Base-by-base conservation (phyloP, 2,113 vertebrate species). In the Crotalus tigris region DNA sequence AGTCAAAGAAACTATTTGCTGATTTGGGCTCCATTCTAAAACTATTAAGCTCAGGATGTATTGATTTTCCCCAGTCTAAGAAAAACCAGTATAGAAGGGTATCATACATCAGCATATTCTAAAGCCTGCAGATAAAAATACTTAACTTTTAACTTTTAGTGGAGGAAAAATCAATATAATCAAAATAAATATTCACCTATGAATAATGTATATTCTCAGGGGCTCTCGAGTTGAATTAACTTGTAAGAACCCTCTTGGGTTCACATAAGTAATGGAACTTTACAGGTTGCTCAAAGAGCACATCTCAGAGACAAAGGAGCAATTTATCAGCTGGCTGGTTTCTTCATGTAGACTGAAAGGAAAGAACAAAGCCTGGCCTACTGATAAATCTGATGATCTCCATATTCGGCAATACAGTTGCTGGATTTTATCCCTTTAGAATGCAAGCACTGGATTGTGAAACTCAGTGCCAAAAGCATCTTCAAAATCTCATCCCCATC, bases 171-270 rank as follows among this genome's bases (percentile, higher is more conserved):
- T 93, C 92, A 54, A 93, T 93, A 81, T 87, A 93, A 93, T 90
- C 57, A 93, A 90, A 93, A 90, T 59, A 85, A 90, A 93, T 93
- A 93, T 90, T 90, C n/a, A 10, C 13, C 75, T 54, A 93, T 93
- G 92, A 93, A 93, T 93, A 93, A 93, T 93, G 81, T 69, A 90
- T 93, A 93, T 90, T 93, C 89, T 93, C 92, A 64, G 75, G 92
- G 89, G 81, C 46, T 64, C 89, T 87, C 4, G 23, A 87, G 61
- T 54, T 90, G 81, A 90, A 90, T 93, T 93, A 93, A 93, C 92
- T 93, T 93, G 57, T 85, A 93, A 93, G 92, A 85, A 59, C 53
- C 29, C 54, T 89, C 87, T 87, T 85, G 89, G 81, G 81, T 21
- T 90, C 46, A 69, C 59, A 88, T 13, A 86, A 61, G 75, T 90